phyloP scores from a whole-genome alignment of 2,797 vertebrate genomes.

The Psittacula echo region DNA sequence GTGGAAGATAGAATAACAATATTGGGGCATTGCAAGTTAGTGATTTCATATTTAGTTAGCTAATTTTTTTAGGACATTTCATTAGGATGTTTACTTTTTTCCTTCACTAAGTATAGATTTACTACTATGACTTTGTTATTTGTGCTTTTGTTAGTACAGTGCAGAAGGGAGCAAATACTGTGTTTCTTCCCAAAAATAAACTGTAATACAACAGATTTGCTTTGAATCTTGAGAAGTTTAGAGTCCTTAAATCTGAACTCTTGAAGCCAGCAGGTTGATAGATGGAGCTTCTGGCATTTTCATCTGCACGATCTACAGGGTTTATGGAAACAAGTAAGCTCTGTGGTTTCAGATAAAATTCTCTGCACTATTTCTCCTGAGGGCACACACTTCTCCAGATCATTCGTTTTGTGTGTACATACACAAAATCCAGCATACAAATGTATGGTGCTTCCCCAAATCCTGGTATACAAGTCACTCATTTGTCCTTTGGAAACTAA shows the following conservation, averaged over 20 bases:
- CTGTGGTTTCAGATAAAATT: constrained; percentile 48
- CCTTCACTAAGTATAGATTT: background rate
- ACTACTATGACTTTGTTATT: background rate
- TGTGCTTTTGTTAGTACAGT: background rate
- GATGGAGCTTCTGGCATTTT: background rate
- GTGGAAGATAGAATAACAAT: background rate
- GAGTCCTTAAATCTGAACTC: background rate
- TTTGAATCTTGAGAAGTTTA: background rate
- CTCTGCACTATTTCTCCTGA: background rate
- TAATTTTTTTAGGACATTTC: background rate
- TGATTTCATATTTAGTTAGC: background rate
- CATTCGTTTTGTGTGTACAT: background rate
- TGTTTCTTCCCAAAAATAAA: background rate
- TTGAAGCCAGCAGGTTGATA: background rate
- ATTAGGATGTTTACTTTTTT: background rate
- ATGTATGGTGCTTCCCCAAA: background rate
- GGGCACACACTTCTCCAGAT: background rate
- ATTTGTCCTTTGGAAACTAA: background rate
- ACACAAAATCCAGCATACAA: background rate
- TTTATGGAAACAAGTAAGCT: constrained; percentile 1
- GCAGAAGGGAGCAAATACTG: background rate
- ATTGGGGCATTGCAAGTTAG: background rate
- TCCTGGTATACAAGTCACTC: background rate
- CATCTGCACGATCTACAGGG: background rate
- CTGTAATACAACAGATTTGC: background rate